These are phyloP conservation scores for Tiliacea citrago DNA, from an alignment of 2,888 invertebrate genomes.

Conservation along the genomic window DNA sequence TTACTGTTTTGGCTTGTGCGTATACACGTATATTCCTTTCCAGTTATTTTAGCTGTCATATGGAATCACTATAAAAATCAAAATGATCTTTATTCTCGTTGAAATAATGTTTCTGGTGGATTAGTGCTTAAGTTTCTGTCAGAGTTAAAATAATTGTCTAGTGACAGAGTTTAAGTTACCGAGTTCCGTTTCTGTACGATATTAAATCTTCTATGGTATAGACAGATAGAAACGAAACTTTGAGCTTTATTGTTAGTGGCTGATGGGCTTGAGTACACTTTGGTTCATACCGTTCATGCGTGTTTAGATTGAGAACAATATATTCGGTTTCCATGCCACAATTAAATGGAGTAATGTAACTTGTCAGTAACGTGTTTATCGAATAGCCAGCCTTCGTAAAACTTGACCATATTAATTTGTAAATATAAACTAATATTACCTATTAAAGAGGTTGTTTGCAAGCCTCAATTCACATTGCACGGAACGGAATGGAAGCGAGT, in stretches of 20 bases:
- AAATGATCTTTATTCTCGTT: no score
- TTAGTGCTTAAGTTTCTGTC: no score
- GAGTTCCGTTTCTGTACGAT: background rate
- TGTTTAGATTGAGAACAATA: conserved; percentile 1
- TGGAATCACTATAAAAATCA: no score
- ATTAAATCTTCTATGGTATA: conserved; percentile 11
- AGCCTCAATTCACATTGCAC: no score
- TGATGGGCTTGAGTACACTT: conserved; percentile 12
- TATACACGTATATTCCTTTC: no score
- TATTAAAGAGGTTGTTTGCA: background rate
- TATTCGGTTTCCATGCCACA: background rate
- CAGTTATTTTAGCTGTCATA: no score
- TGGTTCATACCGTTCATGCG: conserved; percentile 20
- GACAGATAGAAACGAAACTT: conserved; percentile 19
- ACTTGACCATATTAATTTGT: background rate
- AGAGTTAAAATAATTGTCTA: no score
- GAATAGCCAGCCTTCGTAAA: no score
- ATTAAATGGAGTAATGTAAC: background rate
- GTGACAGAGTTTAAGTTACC: no score
- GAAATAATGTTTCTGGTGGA: no score
- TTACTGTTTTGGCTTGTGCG: background rate
- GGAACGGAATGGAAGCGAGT: background rate
- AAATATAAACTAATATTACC: background rate
- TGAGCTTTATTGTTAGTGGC: conserved; percentile 28
- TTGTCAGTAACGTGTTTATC: background rate